phyloP scores from a whole-genome alignment of 2,888 invertebrate species.

The Dynastes hyllus region DNA sequence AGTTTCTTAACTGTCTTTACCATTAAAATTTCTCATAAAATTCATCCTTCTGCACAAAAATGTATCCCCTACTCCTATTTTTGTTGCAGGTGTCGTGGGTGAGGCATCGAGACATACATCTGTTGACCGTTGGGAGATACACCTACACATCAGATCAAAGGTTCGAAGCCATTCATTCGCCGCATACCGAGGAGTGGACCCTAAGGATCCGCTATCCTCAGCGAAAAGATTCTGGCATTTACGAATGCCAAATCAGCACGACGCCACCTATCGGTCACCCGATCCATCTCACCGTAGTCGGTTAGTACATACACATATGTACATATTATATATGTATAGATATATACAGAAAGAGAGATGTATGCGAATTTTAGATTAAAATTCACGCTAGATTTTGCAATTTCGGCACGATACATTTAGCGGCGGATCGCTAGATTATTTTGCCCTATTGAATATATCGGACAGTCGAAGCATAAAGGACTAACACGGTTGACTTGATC shows the following conservation, averaged over 20 bases:
- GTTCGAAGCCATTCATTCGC: conserved; percentile 89
- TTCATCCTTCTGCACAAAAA: not conserved
- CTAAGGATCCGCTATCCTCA: conserved; percentile 84
- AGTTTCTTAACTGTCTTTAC: too few relatives aligned
- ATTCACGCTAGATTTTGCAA: conserved; percentile 50
- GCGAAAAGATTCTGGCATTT: conserved; percentile 83
- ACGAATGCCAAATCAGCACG: conserved; percentile 94
- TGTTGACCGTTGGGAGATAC: conserved; percentile 83
- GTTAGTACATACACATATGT: conserved; percentile 74
- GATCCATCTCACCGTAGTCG: conserved; percentile 87
- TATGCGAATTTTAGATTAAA: conserved; percentile 44
- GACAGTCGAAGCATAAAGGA: not conserved
- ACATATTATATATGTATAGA: too few relatives aligned
- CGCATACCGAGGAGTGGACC: conserved; percentile 92
- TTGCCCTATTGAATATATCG: conserved; percentile 35
- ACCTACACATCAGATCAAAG: conserved; percentile 89
- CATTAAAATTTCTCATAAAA: not conserved
- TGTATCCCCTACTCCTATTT: not conserved
- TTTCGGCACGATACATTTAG: conserved; percentile 47
- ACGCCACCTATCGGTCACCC: conserved; percentile 91
- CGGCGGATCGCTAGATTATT: conserved; percentile 20
- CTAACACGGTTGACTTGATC: too few relatives aligned
- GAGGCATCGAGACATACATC: conserved; percentile 83
- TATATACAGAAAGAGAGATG: too few relatives aligned
- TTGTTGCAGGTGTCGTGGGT: conserved; percentile 83